phyloP scores from a whole-genome alignment of 2,797 vertebrate genomes.

The Poecile montanus region DNA sequence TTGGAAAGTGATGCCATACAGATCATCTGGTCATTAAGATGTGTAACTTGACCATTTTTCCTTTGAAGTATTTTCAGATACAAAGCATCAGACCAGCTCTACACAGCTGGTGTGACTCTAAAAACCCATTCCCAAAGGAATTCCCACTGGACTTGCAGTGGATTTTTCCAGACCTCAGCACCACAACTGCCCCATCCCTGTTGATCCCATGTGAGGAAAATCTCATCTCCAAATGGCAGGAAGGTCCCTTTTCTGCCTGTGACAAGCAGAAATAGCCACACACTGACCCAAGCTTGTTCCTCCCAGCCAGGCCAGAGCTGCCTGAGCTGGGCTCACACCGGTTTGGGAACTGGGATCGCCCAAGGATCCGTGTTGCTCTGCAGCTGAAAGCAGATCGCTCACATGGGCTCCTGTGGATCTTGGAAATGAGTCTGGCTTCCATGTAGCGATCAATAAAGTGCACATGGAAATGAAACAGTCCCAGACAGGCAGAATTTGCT shows the following conservation, averaged over 20 bases:
- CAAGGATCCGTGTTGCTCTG: not conserved
- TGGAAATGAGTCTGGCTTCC: not conserved
- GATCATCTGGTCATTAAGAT: not conserved
- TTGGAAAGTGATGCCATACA: not conserved
- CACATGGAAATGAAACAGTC: not conserved
- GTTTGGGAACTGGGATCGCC: not conserved
- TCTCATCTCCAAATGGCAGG: not conserved
- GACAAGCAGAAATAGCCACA: not conserved
- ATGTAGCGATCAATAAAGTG: not conserved
- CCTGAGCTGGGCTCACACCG: not conserved
- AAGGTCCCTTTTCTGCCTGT: not conserved
- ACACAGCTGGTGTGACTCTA: not conserved
- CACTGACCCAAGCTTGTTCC: not conserved
- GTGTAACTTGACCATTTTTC: not conserved
- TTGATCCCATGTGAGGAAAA: not conserved
- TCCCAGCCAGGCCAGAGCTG: not conserved
- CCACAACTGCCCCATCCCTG: not conserved
- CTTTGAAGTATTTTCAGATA: slow-evolving; percentile 6
- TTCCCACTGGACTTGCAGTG: not conserved
- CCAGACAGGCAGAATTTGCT: not conserved
- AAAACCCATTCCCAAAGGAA: not conserved
- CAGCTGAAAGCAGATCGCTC: not conserved
- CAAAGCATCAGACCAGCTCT: not conserved
- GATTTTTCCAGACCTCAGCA: not conserved
- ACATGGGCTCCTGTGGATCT: not conserved